phyloP scores from a whole-genome alignment of 2,797 vertebrate species.

The Dryobates pubescens region DNA sequence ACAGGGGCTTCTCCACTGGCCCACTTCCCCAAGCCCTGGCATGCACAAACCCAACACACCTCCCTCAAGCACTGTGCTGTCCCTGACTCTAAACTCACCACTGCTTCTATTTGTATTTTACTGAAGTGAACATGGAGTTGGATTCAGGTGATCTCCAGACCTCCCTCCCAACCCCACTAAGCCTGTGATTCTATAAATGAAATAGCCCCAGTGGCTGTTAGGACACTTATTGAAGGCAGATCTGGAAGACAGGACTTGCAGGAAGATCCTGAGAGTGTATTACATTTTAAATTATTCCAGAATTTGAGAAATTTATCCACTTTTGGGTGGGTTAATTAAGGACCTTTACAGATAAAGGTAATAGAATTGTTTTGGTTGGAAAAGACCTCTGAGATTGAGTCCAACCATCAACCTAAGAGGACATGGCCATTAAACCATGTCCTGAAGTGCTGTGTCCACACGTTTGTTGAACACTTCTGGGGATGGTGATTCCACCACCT shows the following conservation, averaged over 20 bases:
- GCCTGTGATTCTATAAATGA: background rate
- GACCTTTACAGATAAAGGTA: background rate
- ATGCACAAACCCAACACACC: background rate
- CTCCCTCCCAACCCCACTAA: background rate
- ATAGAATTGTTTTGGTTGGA: too few species aligned
- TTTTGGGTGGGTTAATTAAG: background rate
- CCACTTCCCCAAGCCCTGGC: background rate
- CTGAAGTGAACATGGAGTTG: background rate
- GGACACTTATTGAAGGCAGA: background rate
- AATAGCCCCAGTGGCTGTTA: background rate
- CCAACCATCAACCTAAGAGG: too few species aligned
- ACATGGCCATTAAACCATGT: too few species aligned
- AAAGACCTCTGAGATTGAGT: too few species aligned
- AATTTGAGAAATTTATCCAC: background rate
- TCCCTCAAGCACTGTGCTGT: background rate
- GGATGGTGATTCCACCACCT: too few species aligned
- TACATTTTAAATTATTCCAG: background rate
- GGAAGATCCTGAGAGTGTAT: background rate
- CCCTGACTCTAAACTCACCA: background rate
- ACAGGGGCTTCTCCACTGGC: background rate
- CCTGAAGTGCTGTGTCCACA: too few species aligned
- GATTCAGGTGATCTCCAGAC: background rate
- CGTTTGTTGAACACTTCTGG: too few species aligned
- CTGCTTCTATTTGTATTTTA: background rate
- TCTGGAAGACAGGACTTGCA: background rate